Base-by-base conservation (phyloP, 1,140 invertebrate species). In the Ctenoplectra terminalis region DNA sequence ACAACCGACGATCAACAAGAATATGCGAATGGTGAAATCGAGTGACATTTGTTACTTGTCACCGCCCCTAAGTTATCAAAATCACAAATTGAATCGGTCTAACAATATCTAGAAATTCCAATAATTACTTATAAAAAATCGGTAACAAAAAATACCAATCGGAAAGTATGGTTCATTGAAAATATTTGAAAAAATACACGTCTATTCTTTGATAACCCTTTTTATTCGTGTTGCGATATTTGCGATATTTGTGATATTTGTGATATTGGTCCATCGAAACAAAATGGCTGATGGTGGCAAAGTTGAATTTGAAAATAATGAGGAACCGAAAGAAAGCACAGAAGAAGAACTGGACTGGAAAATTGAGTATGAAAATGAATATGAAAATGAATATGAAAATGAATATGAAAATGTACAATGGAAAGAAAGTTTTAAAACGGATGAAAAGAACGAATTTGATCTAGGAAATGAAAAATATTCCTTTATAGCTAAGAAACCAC, bases 351-450 rank as follows among this genome's bases (percentile, higher is more conserved):
- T 11, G 23, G 20, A 5, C 40, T 63, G 7, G 60, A 17, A 63
- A 63, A 31, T 0, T 29, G 4, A 46, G 50, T 34, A 29, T 37
- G 54, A 67, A 58, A 23, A 34, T 26, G 26, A 73, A 83, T 1
- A 40, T 2, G 20, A 58, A 23, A 1, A 70, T 2, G 8, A 58
- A 29, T 7, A 31, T 34, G 23, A 48, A n/a, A 15, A 0, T 17
- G 2, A 29, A 34, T 17, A 37, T 34, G 43, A 66, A 63, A 4
- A 54, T 31, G 31, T 66, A 80, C 1, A 23, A 13, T 7, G 37
- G 7, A 6, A 60, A 26, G 48, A 63, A 20, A 40, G 3, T 60
- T 99, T 98, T 98, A 92, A 66, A 92, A 94, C 88, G 71, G 76
- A 86, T 78, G 58, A 71, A 13, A 48, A 87, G 15, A 5, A 54